Evolutionary conservation across 2,888 invertebrate genomes (phyloP).

Genomic region (Drosophila affinis): DNA sequence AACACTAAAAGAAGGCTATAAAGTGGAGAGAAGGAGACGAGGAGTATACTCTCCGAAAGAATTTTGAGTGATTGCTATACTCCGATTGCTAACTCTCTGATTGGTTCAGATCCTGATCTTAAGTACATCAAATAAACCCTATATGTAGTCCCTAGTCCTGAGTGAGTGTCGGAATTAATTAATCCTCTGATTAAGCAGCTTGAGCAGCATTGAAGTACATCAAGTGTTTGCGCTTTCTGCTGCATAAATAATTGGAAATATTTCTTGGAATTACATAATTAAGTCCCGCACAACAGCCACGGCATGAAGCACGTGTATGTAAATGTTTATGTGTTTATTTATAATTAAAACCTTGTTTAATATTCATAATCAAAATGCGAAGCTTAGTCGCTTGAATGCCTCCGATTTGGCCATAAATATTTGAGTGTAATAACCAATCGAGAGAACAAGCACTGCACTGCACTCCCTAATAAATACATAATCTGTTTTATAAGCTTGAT

Average conservation of each 20-base stretch:
- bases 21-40: too few relatives aligned
- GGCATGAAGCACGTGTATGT: neutral
- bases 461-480: conserved; percentile 19
- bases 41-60: too few relatives aligned
- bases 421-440: neutral
- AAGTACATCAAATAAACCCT: too few relatives aligned
- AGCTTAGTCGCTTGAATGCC: neutral
- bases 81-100: too few relatives aligned
- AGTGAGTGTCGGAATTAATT: too few relatives aligned
- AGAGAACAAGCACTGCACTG: conserved; percentile 18
- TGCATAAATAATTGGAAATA: neutral
- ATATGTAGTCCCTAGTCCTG: too few relatives aligned
- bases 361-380: neutral
- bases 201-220: neutral
- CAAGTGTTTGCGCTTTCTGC: neutral
- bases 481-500: conserved; percentile 29
- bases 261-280: neutral
- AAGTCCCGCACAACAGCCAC: neutral
- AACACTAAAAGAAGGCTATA: too few relatives aligned
- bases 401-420: neutral
- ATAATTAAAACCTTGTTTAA: neutral
- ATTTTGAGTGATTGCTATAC: too few relatives aligned
- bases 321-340: neutral
- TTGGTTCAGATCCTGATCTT: too few relatives aligned
- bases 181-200: neutral